A percentile compares a stretch with the other conserved stretches of the same genome.
phyloP scores from a whole-genome alignment of 2,797 vertebrate genomes.

The Apogon hyalosoma region DNA sequence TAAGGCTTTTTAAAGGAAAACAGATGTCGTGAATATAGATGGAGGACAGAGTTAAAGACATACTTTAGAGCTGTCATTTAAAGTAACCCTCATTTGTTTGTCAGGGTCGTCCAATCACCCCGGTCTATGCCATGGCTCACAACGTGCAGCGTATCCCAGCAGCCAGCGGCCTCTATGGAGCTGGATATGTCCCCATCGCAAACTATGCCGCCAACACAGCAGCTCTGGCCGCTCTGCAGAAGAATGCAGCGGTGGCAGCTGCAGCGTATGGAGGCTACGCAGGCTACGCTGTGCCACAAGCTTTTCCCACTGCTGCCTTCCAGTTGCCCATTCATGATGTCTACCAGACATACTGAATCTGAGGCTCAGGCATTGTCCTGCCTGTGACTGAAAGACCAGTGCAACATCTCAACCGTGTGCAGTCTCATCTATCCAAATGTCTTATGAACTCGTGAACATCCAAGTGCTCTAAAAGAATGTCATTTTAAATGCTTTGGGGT shows the following conservation, averaged over 20 bases:
- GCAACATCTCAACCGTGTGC: slow-evolving; percentile 34
- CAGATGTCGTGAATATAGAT: too few relatives aligned
- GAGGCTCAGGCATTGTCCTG: slow-evolving; percentile 43
- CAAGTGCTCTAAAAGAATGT: slow-evolving; percentile 37
- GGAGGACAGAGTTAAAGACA: too few relatives aligned
- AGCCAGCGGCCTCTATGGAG: slow-evolving; percentile 89
- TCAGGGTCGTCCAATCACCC: slow-evolving; percentile 96
- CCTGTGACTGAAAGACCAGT: slow-evolving; percentile 56
- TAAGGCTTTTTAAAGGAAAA: too few relatives aligned
- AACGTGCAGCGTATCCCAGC: slow-evolving; percentile 92
- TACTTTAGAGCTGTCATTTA: too few relatives aligned
- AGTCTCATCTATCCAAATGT: slow-evolving; percentile 36
- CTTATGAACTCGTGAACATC: slow-evolving; percentile 39
- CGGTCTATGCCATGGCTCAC: slow-evolving; percentile 95
- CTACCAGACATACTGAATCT: slow-evolving; percentile 94
- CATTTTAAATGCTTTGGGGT: slow-evolving; percentile 26
- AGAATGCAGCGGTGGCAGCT: slow-evolving; percentile 88
- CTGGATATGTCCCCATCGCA: slow-evolving; percentile 91
- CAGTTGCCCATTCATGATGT: slow-evolving; percentile 95
- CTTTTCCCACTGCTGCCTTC: slow-evolving; percentile 91
- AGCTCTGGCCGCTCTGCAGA: slow-evolving; percentile 94
- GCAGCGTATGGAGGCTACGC: slow-evolving; percentile 90
- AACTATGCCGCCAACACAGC: slow-evolving; percentile 88
- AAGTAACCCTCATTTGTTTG: not conserved
- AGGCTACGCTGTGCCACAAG: slow-evolving; percentile 91